phyloP scores from a whole-genome alignment of 1,140 invertebrate species.

The Drosophila sulfurigaster region DNA sequence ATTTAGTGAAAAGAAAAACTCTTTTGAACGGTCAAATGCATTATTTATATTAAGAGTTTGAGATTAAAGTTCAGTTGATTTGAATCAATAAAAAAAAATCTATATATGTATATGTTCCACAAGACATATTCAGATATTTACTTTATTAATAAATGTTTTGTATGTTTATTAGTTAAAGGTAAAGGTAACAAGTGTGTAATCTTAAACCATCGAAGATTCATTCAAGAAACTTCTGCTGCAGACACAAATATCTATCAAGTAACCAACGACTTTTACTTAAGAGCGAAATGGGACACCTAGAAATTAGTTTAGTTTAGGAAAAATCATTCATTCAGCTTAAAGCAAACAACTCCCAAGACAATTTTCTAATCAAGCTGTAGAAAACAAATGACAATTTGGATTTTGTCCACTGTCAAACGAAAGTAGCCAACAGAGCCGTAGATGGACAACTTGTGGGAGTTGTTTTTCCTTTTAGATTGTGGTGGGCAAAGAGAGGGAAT shows the following conservation, averaged over 20 bases:
- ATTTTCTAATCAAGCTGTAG: conserved; percentile 55
- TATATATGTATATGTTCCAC: too few species aligned
- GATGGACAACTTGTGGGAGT: conserved; percentile 23
- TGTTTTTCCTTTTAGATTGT: not conserved
- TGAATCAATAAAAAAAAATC: too few species aligned
- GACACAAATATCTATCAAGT: not conserved
- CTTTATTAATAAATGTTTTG: too few species aligned
- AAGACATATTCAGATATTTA: too few species aligned
- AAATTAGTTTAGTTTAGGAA: not conserved
- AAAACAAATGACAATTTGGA: conserved; percentile 48
- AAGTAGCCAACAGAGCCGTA: conserved; percentile 32
- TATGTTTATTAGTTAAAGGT: too few species aligned
- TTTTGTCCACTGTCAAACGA: conserved; percentile 47
- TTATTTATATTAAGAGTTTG: too few species aligned
- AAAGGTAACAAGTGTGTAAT: too few species aligned
- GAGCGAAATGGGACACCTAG: not conserved
- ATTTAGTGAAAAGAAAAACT: too few species aligned
- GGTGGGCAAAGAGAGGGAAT: not conserved
- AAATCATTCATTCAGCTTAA: conserved; percentile 29
- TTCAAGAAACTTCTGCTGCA: not conserved
- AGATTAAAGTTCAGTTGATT: too few species aligned
- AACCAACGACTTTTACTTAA: not conserved
- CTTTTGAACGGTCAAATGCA: too few species aligned
- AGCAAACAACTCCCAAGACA: conserved; percentile 43
- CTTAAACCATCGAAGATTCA: not conserved